Base-by-base conservation (phyloP, 2,113 vertebrate species). In the Alethe castanea region DNA sequence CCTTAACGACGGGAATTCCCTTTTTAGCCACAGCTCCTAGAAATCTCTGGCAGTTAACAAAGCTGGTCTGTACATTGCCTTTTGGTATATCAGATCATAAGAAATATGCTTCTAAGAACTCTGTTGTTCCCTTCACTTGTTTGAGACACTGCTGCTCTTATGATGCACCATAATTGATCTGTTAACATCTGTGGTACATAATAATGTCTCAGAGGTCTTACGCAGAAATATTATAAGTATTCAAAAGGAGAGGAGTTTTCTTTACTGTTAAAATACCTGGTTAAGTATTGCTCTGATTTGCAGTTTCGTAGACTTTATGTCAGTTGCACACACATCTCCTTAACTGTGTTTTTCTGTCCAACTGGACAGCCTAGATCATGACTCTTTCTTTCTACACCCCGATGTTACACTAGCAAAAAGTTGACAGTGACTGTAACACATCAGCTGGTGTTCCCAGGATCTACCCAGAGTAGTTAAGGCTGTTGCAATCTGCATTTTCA, bases 1-100 rank as follows among this genome's bases (percentile, higher is more conserved):
- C 8, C 19, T 52, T 38, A 74, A 61, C 0, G 0, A 70, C 2
- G 3, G 59, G 5, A 70, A 66, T 70, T 85, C 8, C 3, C 7
- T 53, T 81, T 79, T 54, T 14, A 71, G 5, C 6, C 17, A 62
- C 8, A 59, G 31, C 19, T 62, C 61, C 38, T 50, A n/a, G 71
- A 81, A 57, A 4, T 0, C 23, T 45, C 7, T 23, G 66, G 5
- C 13, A 40, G 60, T 62, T 48, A 71, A 50, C 7, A 67, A 19
- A 76, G 5, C 25, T 84, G 9, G 5, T 61, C n/a, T 84, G 9
- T n/a, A 9, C 8, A 4, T 12, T 42, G n/a, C 11, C 22, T 70
- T 69, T 16, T 54, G 18, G 13, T 44, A 40, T 35, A 29, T 6
- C 16, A 72, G 26, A 70, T 67, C 20, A 12, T 45, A 78, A 71